Base-by-base conservation (phyloP, 2,113 vertebrate genomes). In the Gavialis gangeticus region DNA sequence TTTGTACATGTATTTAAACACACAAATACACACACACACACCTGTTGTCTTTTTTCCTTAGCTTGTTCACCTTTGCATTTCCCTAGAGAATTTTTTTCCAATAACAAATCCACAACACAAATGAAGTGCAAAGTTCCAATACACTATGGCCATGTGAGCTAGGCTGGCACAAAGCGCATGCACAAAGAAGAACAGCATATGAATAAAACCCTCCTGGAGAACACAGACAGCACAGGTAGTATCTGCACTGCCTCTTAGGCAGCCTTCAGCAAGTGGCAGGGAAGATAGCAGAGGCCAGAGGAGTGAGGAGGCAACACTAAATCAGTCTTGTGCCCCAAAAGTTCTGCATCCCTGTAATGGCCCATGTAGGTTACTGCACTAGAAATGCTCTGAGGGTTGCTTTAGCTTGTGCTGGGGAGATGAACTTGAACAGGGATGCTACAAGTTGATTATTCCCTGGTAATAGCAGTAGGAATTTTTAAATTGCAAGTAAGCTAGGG, bases 401-500 rank as follows among this genome's bases (percentile, higher is more conserved):
- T 12, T 34, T 71, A 71, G 67, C 9, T 18, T 21, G n/a, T 71
- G 34, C 19, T 37, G 67, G 30, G 19, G 19, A 71, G 34, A 71
- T 22, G 30, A 71, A 37, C 19, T 12, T 71, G 30, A 71, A 13
- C 5, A 66, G 30, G 34, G 19, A 30, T 34, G 19, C 10, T 71
- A 19, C 30, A 37, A 34, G 12, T 21, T 69, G 30, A 34, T 34
- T 34, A 34, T 34, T 34, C 5, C 34, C 34, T 34, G 34, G 34
- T 34, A 34, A 34, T 34, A 34, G 4, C 34, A 34, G 34, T 34
- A 34, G 34, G 34, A 34, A 34, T 34, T 34, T 60, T 10, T 60
- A 77, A 75, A 12, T 5, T 37, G 17, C 12, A 5, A 1, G 5
- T 30, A 13, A 12, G 2, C 1, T 1, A 21, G 9, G 11, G 10